These are phyloP conservation scores for Trachemys scripta DNA, from an alignment of 2,113 vertebrate genomes.

Conservation along the genomic window DNA sequence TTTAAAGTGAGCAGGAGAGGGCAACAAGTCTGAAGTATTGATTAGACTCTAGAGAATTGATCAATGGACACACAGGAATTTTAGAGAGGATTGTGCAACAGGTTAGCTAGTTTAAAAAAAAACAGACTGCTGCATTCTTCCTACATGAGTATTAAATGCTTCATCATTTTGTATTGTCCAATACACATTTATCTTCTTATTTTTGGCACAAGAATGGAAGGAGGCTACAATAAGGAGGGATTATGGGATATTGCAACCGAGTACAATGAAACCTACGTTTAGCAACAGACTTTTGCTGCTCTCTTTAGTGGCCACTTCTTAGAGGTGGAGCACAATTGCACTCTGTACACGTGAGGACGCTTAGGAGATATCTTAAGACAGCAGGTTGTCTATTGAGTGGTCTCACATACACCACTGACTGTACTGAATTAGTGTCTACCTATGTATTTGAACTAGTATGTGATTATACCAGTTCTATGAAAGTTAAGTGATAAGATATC, in stretches of 20 bases:
- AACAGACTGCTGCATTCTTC: neutral
- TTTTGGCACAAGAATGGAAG: neutral
- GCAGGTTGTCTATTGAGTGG: neutral
- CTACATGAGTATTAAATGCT: neutral
- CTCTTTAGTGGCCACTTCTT: neutral
- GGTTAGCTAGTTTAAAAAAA: neutral
- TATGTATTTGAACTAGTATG: rapidly evolving
- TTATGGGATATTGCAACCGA: neutral
- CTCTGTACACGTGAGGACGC: neutral
- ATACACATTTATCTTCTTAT: neutral
- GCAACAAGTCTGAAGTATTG: neutral
- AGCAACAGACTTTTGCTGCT: neutral
- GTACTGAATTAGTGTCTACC: rapidly evolving
- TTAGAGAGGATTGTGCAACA: neutral
- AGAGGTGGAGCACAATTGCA: neutral
- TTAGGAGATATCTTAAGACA: neutral
- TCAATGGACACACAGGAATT: neutral
- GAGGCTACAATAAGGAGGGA: neutral
- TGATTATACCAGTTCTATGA: rapidly evolving
- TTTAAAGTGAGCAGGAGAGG: neutral
- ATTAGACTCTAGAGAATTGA: neutral
- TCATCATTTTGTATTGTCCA: neutral
- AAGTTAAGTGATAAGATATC: neutral
- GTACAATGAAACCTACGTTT: neutral
- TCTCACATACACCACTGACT: rapidly evolving